These are phyloP conservation scores for Eulemur rubriventer DNA, from an alignment of 2,797 vertebrate species.

Conservation along the genomic window DNA sequence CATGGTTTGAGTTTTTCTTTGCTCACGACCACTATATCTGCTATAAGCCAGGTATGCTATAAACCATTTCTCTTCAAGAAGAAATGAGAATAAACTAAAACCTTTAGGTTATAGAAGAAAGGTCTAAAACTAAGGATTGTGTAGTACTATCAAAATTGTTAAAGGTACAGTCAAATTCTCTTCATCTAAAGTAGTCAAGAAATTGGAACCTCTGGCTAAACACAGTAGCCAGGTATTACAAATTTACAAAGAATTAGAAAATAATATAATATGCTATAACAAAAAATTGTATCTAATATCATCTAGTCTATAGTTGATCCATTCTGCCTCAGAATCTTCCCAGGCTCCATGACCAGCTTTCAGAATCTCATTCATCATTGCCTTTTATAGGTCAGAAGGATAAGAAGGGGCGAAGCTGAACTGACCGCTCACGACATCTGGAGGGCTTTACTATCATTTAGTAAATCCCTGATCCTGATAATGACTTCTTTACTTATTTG, in stretches of 20 bases:
- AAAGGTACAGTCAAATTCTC: not conserved
- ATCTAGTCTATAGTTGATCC: not conserved
- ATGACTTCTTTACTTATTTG: not conserved
- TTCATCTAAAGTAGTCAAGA: not conserved
- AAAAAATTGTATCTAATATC: not conserved
- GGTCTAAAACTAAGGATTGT: not conserved
- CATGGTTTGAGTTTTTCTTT: not conserved
- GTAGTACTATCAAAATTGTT: not conserved
- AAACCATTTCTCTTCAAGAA: not conserved
- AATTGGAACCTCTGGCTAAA: not conserved
- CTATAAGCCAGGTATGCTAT: not conserved
- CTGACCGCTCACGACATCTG: not conserved
- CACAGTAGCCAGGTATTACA: not conserved
- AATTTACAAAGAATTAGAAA: not conserved
- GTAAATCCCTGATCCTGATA: not conserved
- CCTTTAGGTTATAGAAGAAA: not conserved
- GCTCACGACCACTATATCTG: not conserved
- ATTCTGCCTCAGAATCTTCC: not conserved
- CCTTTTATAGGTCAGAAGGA: not conserved
- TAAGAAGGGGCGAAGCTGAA: not conserved
- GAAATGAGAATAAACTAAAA: constrained; percentile 19
- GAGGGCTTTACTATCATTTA: not conserved
- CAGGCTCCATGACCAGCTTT: not conserved
- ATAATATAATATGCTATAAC: not conserved
- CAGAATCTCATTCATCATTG: not conserved